phyloP scores from a whole-genome alignment of 2,888 invertebrate species.

The Acronicta psi region DNA sequence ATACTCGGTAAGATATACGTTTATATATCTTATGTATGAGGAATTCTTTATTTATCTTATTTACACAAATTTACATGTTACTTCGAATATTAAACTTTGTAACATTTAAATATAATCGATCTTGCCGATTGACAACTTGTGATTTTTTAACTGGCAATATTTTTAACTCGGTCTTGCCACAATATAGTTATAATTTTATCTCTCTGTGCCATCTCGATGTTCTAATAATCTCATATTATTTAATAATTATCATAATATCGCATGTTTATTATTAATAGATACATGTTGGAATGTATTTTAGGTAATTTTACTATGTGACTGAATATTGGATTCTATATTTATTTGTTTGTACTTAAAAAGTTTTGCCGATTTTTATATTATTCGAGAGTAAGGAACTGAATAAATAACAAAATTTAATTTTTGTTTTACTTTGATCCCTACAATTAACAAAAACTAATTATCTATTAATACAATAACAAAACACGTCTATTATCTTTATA shows the following conservation, averaged over 20 bases:
- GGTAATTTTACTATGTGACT: constrained; percentile 74
- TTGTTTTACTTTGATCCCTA: constrained; percentile 39
- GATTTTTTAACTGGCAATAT: constrained; percentile 44
- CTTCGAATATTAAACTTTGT: constrained; percentile 32
- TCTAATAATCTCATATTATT: constrained; percentile 53
- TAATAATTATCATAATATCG: constrained; percentile 52
- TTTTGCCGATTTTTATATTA: constrained; percentile 71
- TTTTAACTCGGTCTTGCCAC: constrained; percentile 48
- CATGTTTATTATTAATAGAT: constrained; percentile 55
- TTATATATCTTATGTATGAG: constrained; percentile 54
- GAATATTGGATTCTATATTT: constrained; percentile 76
- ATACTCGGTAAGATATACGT: constrained; percentile 56
- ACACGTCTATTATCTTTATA: no score
- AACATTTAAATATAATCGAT: constrained; percentile 22
- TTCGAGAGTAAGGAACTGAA: constrained; percentile 56
- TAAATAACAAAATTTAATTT: constrained; percentile 53
- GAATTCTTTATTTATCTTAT: constrained; percentile 48
- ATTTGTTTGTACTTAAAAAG: constrained; percentile 82
- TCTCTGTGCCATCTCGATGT: constrained; percentile 58
- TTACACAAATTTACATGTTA: constrained; percentile 42
- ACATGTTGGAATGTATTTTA: constrained; percentile 56
- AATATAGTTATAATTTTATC: constrained; percentile 51
- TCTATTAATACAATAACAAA: no score
- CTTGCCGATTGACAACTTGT: constrained; percentile 26
- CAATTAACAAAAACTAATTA: no score